Evolutionary conservation across 2,888 invertebrate species (phyloP).

Genomic region (Zygogramma bicolorata): DNA sequence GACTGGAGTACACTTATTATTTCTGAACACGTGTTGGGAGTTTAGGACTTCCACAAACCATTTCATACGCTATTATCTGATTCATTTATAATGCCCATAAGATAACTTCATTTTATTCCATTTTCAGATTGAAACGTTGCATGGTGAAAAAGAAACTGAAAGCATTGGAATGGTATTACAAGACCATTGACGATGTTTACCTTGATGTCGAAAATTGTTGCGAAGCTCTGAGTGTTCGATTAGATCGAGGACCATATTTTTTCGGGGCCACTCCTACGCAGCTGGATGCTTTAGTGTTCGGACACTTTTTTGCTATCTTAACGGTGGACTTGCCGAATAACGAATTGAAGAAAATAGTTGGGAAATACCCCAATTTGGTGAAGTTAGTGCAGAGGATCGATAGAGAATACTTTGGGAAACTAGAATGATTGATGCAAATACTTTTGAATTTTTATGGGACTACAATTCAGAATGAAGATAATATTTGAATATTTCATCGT

Average conservation of each 20-base stretch:
- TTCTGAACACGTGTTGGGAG: too few relatives aligned
- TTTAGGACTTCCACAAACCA: too few relatives aligned
- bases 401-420: conserved; percentile 76
- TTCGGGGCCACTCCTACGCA: conserved; percentile 89
- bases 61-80: too few relatives aligned
- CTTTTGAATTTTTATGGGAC: not conserved
- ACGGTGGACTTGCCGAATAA: conserved; percentile 88
- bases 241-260: conserved; percentile 84
- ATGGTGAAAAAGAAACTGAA: conserved; percentile 77
- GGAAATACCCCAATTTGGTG: conserved; percentile 79
- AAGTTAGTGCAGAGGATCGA: conserved; percentile 86
- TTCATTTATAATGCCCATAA: too few relatives aligned
- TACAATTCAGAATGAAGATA: too few relatives aligned
- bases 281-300: conserved; percentile 94
- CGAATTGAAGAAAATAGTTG: conserved; percentile 81
- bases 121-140: conserved; percentile 70
- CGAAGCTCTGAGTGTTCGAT: conserved; percentile 83
- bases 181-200: conserved; percentile 80
- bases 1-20: too few relatives aligned
- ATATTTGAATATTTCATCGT: not conserved
- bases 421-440: too few relatives aligned
- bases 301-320: conserved; percentile 93
- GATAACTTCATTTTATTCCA: too few relatives aligned
- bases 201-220: conserved; percentile 86
- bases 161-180: conserved; percentile 84